Evolutionary conservation across 2,113 vertebrate species (phyloP), one percentile per base, ranked within the genome.

Genomic region (Prochilodus magdalenae): DNA sequence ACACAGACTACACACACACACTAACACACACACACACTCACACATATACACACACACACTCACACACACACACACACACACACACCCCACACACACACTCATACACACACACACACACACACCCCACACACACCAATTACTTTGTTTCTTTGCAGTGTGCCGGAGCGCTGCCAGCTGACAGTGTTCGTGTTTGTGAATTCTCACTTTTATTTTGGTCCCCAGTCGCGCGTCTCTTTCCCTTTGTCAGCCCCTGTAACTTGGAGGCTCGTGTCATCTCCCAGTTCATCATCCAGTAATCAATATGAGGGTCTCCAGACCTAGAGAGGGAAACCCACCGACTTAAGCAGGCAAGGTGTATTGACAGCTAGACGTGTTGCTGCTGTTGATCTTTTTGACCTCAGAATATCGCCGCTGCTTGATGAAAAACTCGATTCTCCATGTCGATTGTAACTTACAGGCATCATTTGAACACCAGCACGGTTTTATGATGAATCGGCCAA

Each of bases 221-320:
- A 30, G 27, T 65, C 16, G 29, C 15, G 0, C 5, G n/a, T 36
- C 20, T 4, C 14, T 24, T 49, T 27, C 60, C 16, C 14, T 36
- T 55, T 60, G 30, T 6, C 71, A 18, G 4, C 13, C 27, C 53
- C 0, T 66, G 11, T 49, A 1, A 47, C 27, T 33, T 53, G 14
- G 24, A 49, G 62, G 24, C 57, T 44, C 26, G 73, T 4, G 1
- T 22, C 6, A 55, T 55, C 53, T 47, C 44, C 22, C 29, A 69
- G 22, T 65, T 18, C 53, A 71, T 67, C 57, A 62, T 71, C 80
- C 44, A 15, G 40, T 44, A 79, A 75, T 75, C 36, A 70, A 40
- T 79, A 53, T 5, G 18, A 4, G 16, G 40, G n/a, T 40, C 22
- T 59, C n/a, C 44, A 22, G 40, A 33, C 15, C n/a, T 30, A n/a